Conservation (phyloP, 2,797 vertebrate species). For the Selene dorsalis region DNA sequence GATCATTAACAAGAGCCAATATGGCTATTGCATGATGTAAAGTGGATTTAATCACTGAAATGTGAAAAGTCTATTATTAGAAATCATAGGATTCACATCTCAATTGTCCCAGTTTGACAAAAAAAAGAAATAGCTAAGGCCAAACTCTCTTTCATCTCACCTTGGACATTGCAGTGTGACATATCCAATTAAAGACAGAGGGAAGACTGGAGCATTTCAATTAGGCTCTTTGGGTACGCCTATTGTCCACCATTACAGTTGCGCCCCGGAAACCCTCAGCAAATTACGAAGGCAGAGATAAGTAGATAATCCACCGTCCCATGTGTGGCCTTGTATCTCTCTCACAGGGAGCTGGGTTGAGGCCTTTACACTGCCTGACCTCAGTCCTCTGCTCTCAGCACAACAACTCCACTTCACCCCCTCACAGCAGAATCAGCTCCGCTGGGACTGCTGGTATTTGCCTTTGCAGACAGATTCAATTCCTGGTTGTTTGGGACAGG, state of each 20-base stretch:
- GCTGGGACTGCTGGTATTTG: constrained; percentile 39
- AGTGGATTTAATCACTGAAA: no score
- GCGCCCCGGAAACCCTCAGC: constrained; percentile 42
- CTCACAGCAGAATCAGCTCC: constrained; percentile 30
- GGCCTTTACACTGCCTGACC: constrained; percentile 21
- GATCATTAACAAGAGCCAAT: background rate
- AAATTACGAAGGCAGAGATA: constrained; percentile 58
- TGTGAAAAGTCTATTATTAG: no score
- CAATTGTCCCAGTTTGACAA: background rate
- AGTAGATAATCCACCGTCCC: constrained; percentile 65
- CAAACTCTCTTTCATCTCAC: constrained; percentile 60
- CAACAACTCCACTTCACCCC: background rate
- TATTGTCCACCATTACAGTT: constrained; percentile 46
- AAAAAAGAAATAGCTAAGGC: background rate
- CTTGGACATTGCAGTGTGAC: constrained; percentile 56
- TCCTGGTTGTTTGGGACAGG: constrained; percentile 37
- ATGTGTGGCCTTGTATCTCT: constrained; percentile 30
- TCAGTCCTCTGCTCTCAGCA: constrained; percentile 25
- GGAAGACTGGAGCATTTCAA: constrained; percentile 32
- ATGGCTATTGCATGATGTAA: no score
- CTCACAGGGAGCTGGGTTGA: constrained; percentile 17
- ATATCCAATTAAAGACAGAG: constrained; percentile 53
- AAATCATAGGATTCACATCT: background rate
- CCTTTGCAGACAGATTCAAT: constrained; percentile 39
- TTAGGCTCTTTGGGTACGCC: constrained; percentile 44